Evolutionary conservation across 2,888 invertebrate genomes (phyloP), one percentile per base, ranked within the genome.

Genomic region (Stenurella melanura): DNA sequence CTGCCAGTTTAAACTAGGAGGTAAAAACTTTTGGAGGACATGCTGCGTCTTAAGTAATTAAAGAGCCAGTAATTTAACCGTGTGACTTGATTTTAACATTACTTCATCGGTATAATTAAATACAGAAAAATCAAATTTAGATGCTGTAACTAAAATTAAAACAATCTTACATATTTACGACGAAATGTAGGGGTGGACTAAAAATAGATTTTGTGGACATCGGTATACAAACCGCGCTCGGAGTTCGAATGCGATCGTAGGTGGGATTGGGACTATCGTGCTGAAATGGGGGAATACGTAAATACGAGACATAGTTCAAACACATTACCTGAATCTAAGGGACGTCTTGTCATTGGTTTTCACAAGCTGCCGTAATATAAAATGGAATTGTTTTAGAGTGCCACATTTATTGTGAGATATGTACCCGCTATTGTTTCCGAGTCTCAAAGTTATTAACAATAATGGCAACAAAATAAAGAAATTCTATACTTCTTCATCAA

Each of bases 81-180:
- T 4, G 50, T 12, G 42, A 5, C 17, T 17, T 42, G 42, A 21
- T 70, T 21, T 38, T 57, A 18, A 50, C 10, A 38, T 60, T 19
- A 21, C 42, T 17, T 38, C 60, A 64, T 17, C 38, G 12, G 18
- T 60, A 85, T 86, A 87, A 88, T 87, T 87, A 87, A 86, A 86
- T 82, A 81, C 80, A 85, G 85, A 87, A 87, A 87, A 86, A 86
- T 86, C 86, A 84, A 83, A 87, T 86, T 85, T 87, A 86, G 86
- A 86, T 86, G 84, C 85, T 77, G 85, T 84, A 86, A 87, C 88
- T 87, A 88, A 88, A 87, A 88, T 88, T 88, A 88, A 87, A 87
- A 87, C 86, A 87, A 87, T 87, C 87, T 86, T 82, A 82, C 85
- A 84, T 86, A 85, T 85, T 86, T 85, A 84, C 84, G 82, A 82